phyloP scores from a whole-genome alignment of 2,888 invertebrate genomes.

The Drosophila kokeensis region DNA sequence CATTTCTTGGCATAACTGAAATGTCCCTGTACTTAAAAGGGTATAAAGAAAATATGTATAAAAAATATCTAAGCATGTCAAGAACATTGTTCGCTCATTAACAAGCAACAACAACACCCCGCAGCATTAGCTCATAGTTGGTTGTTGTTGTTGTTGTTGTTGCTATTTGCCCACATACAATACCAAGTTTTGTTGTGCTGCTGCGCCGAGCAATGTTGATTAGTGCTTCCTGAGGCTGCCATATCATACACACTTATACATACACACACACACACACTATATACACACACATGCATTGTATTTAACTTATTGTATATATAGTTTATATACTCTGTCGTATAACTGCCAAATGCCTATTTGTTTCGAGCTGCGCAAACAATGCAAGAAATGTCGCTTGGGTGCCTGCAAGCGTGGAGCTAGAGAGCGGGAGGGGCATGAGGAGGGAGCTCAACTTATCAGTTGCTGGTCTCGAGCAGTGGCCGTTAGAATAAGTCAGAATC shows the following conservation, averaged over 20 bases:
- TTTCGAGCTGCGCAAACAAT: constrained; percentile 58
- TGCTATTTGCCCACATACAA: constrained; percentile 57
- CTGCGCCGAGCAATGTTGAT: constrained; percentile 65
- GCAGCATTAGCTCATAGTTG: constrained; percentile 12
- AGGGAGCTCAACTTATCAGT: constrained; percentile 47
- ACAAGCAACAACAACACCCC: constrained; percentile 34
- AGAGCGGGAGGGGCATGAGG: neutral
- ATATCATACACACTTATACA: constrained; percentile 54
- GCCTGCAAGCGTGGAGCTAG: neutral
- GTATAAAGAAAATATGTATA: constrained; percentile 22
- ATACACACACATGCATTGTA: neutral
- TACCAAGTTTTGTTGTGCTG: constrained; percentile 66
- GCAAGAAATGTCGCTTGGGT: constrained; percentile 44
- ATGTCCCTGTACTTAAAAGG: neutral
- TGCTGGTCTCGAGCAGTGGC: constrained; percentile 19
- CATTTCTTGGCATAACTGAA: neutral
- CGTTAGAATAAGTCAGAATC: constrained; percentile 50
- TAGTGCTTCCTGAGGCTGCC: constrained; percentile 80
- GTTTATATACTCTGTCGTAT: constrained; percentile 24
- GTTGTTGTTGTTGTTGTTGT: constrained; percentile 43
- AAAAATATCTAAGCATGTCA: constrained; percentile 72
- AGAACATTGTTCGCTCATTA: constrained; percentile 80
- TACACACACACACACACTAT: constrained; percentile 3
- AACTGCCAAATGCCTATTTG: constrained; percentile 44
- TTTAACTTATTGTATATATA: constrained; percentile 8